Evolutionary conservation across 1,140 invertebrate genomes (phyloP), one percentile per base, ranked within the genome.

Genomic region (Orussus abietinus): DNA sequence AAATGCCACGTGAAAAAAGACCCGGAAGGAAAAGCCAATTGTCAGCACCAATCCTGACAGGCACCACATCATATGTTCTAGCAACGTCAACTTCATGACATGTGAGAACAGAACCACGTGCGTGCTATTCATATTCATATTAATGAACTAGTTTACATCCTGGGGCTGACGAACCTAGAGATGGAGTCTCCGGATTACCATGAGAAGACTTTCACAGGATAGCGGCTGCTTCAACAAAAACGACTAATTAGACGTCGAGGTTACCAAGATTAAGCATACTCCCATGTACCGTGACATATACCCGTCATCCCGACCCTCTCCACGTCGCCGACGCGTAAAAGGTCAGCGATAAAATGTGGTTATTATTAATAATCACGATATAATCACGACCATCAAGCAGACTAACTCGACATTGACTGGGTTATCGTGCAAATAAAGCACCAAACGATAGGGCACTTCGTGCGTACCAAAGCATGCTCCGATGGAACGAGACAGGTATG

Each of bases 121-220:
- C 54, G 47, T 52, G 54, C 45, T 52, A 49, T 37, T 36, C 55
- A 54, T 52, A 49, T 37, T 36, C 55, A 54, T 58, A 57, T 58
- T 58, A 54, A 58, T 58, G 56, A 58, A 58, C 51, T 57, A 57
- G 55, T 58, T 58, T 54, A 56, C 56, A 38, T 42, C 35, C 21
- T 31, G 19, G 1, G 26, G 15, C 20, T 29, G 17, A 30, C 25
- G 20, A n/a, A n/a, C n/a, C n/a, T n/a, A n/a, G n/a, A 33, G 36
- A 42, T 49, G 32, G 25, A 44, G 20, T 33, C 31, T 14, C 13
- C 11, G 13, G 5, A 14, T 13, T 5, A 38, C n/a, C 20, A 5
- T 9, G 7, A 26, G 4, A 21, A 25, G 19, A 38, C 28, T 26
- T 20, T 13, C 36, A 12, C 20, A 22, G 36, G 14, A 12, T 21